Evolutionary conservation across 2,888 invertebrate species (phyloP).

Genomic region (Pandemis heparana): DNA sequence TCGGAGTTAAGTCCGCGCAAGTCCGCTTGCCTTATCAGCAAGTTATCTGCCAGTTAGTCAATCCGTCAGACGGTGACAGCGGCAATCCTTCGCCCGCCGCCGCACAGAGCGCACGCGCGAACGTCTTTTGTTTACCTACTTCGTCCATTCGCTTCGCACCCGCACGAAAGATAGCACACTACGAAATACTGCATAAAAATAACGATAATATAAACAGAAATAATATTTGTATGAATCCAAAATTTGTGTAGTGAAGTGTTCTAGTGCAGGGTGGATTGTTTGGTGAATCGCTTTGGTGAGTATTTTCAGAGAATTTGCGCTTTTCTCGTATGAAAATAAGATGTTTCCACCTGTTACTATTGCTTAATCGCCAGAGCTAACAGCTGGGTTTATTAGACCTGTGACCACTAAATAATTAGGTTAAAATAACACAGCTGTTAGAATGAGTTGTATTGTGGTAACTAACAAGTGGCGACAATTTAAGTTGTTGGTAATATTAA

Average conservation of each 20-base stretch:
- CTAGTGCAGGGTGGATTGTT: neutral
- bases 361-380: too few relatives aligned
- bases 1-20: too few relatives aligned
- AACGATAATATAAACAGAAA: neutral
- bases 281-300: neutral
- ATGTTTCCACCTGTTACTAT: neutral
- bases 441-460: too few relatives aligned
- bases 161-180: neutral
- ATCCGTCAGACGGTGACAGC: neutral
- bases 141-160: neutral
- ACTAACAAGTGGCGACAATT: too few relatives aligned
- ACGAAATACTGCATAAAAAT: neutral
- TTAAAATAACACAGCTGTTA: too few relatives aligned
- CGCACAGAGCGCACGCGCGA: neutral
- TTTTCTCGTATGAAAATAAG: neutral
- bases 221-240: too few relatives aligned
- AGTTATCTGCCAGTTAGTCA: too few relatives aligned
- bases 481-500: too few relatives aligned
- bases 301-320: neutral
- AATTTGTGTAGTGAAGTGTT: neutral
- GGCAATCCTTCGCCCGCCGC: neutral
- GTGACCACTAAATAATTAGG: too few relatives aligned
- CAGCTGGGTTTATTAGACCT: too few relatives aligned
- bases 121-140: neutral
- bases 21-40: too few relatives aligned